phyloP scores from a whole-genome alignment of 2,888 invertebrate species.

The Hedychridium roseum region DNA sequence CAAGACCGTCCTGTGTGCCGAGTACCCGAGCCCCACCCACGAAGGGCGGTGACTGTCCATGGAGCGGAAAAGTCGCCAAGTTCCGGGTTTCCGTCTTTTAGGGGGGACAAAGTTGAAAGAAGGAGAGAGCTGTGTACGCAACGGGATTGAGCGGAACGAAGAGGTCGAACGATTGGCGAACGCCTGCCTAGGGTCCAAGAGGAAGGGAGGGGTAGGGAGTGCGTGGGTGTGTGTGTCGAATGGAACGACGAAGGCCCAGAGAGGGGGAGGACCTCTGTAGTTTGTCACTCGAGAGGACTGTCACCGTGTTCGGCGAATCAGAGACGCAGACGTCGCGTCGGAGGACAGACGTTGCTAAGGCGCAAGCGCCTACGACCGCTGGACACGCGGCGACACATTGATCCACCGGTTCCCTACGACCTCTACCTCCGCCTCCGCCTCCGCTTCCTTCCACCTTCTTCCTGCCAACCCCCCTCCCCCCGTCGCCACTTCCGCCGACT shows the following conservation, averaged over 20 bases:
- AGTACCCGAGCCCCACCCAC: constrained; percentile 27
- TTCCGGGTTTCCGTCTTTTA: too few species aligned
- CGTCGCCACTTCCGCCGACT: constrained; percentile 20
- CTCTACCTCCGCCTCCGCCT: constrained; percentile 29
- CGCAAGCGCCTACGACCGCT: constrained; percentile 58
- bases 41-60: constrained; percentile 34
- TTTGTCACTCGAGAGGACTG: constrained; percentile 34
- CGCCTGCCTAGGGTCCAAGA: too few species aligned
- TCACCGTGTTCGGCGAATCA: constrained; percentile 52
- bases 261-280: too few species aligned
- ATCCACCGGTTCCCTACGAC: constrained; percentile 57
- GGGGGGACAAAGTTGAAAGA: not conserved
- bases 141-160: not conserved
- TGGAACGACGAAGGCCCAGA: too few species aligned
- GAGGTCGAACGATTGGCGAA: too few species aligned
- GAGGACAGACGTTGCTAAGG: constrained; percentile 39
- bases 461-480: constrained; percentile 22
- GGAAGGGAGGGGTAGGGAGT: constrained; percentile 23
- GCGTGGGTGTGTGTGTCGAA: constrained; percentile 34
- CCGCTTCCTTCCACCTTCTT: constrained; percentile 26
- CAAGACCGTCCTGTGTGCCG: too few species aligned
- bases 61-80: too few species aligned
- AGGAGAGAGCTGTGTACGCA: constrained; percentile 7
- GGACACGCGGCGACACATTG: constrained; percentile 62
- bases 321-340: constrained; percentile 35